Conservation (phyloP, 2,113 vertebrate genomes). For the Puma concolor region DNA sequence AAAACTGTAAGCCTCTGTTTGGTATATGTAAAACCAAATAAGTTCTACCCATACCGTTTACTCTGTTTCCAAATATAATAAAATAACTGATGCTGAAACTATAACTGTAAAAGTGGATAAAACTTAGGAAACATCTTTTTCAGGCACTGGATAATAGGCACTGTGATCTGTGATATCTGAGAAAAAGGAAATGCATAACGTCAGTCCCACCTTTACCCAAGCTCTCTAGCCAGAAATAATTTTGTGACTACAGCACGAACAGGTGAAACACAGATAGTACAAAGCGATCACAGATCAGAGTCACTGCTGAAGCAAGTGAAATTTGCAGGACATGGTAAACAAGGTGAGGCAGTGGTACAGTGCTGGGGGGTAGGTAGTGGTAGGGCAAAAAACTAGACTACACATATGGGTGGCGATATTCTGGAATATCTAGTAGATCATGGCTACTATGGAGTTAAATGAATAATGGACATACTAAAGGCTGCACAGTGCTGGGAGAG, state of each 20-base stretch:
- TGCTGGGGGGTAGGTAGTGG: background rate
- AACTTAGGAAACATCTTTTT: conserved; percentile 3
- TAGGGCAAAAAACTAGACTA: background rate
- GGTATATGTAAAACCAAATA: background rate
- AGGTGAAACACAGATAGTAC: background rate
- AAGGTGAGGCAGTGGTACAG: background rate
- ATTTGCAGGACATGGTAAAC: background rate
- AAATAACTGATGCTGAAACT: background rate
- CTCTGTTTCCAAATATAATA: background rate
- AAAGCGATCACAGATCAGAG: background rate
- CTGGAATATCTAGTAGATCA: background rate
- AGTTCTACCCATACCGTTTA: background rate
- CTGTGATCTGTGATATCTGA: background rate
- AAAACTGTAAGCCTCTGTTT: background rate
- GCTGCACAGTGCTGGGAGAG: background rate
- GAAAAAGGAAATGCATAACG: background rate
- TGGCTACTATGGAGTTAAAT: background rate
- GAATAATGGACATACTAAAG: background rate
- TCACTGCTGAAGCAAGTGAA: background rate
- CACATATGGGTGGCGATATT: background rate
- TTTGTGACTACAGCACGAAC: background rate
- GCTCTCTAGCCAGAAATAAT: background rate
- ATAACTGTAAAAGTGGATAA: conserved; percentile 2
- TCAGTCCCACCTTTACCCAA: background rate
- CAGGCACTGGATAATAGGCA: background rate